Evolutionary conservation across 2,113 vertebrate genomes (phyloP).

Genomic region (Bos taurus): DNA sequence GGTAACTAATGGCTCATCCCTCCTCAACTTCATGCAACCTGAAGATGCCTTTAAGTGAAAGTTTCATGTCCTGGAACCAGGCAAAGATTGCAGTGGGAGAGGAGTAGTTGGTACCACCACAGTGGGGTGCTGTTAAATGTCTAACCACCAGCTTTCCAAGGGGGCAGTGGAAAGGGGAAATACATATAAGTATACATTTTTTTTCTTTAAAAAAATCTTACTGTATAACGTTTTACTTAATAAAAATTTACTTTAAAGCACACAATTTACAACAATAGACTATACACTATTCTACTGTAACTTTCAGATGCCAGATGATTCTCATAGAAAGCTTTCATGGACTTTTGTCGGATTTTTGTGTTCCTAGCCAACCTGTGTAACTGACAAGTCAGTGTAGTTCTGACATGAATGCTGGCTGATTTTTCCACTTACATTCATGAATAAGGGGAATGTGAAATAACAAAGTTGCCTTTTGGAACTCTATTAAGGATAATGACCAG

Average conservation of each 20-base stretch:
- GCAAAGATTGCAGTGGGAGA: not conserved
- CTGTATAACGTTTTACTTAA: not conserved
- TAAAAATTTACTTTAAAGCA: not conserved
- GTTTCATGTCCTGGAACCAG: not conserved
- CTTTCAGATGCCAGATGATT: not conserved
- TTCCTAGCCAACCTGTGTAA: not conserved
- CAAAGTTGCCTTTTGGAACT: not conserved
- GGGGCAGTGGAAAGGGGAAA: not conserved
- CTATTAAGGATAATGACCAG: not conserved
- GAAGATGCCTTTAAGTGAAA: not conserved
- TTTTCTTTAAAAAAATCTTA: not conserved
- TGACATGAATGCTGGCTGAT: not conserved
- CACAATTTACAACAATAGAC: not conserved
- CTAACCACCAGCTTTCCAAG: not conserved
- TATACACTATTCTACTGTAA: not conserved
- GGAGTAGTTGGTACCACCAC: not conserved
- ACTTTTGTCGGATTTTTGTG: not conserved
- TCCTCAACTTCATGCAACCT: not conserved
- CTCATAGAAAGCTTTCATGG: not conserved
- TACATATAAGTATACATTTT: not conserved
- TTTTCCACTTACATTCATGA: not conserved
- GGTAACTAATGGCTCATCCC: not conserved
- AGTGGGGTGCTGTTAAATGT: not conserved
- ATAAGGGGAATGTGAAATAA: not conserved
- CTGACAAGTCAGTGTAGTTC: not conserved